Base-by-base conservation (phyloP, 1,140 invertebrate species). In the Steinernema khuongi region DNA sequence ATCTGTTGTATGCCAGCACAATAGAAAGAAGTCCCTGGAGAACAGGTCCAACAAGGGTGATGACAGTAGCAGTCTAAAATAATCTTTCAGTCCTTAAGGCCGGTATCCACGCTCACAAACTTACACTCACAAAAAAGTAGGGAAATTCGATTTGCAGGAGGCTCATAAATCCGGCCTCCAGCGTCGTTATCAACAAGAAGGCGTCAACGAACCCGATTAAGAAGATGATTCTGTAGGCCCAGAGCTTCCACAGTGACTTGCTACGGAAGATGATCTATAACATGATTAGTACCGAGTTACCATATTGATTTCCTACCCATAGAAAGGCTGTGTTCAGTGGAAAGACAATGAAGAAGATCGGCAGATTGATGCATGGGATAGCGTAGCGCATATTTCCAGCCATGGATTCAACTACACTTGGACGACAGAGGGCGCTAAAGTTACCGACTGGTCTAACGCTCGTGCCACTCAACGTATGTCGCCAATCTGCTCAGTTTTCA, bases 141-240 rank as follows among this genome's bases (percentile, higher is more conserved):
- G 7, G 18, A 68, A 31, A 31, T n/a, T 68, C 29, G 7, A 14
- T 18, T 17, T 68, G 4, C 22, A 60, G 22, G 7, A 33, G 67
- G 67, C 67, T 68, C 29, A 68, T 31, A 1, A 68, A n/a, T 17
- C 32, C 32, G 7, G 67, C 32, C 18, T 68, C 29, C 11, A 33
- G 29, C 4, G 32, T 68, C 4, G 32, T 18, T 30, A 68, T 31
- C 29, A 68, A 29, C 32, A 68, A 29, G 2, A 68, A 22, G 4
- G 32, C 67, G 29, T 68, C n/a, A 18, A 68, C 29, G 2, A 68
- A 2, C 4, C 32, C 32, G 2, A 68, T 31, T 1, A 68, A 30
- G 31, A 68, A 68, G 17, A 68, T 31, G 18, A 68, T 68, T 22
- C 31, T 68, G 67, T 31, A 68, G 22, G 32, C 29, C 29, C 32